Base-by-base conservation (phyloP, 2,888 invertebrate species). In the Stenolophus ochropezus region DNA sequence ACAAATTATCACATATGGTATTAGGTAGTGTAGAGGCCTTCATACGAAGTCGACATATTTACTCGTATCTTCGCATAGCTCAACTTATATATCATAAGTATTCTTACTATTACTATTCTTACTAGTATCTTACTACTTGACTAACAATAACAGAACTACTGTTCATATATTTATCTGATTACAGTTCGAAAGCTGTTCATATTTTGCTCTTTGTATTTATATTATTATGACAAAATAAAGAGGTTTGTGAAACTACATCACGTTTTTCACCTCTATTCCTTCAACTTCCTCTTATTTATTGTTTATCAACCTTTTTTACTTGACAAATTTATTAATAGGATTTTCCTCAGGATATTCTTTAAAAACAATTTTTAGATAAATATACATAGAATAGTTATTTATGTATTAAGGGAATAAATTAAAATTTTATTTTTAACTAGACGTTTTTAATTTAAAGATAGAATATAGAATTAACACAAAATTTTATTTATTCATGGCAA, bases 131-230 rank as follows among this genome's bases (percentile, higher is more conserved):
- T 76, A 61, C 61, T 69, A 73, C 51, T 80, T 73, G 20, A 80
- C 80, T 80, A 80, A 80, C 73, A 71, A 73, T 75, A 53, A 49
- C 49, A 47, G 53, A 69, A 69, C 11, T 80, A 80, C 73, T 80
- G 80, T 80, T 80, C 73, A 80, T 53, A 80, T 79, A 79, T 73
- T 69, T 73, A 73, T 49, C 27, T 76, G 65, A 69, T 69, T 76
- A 77, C 73, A 69, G 58, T 80, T 80, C 51, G 27, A 51, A 53
- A 80, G 80, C 80, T 80, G 80, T 80, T 80, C 80, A 80, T 80
- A 80, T 80, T 80, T 80, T 80, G 80, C 80, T 80, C 80, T 71
- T 80, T 80, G 73, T 80, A 80, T 58, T 56, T 80, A 80, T 80
- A 80, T 80, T 71, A 73, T 80, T 65, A 80, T 80, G 27, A 69